Evolutionary conservation across 2,797 vertebrate species (phyloP).

Genomic region (Pseudocheirus occidentalis): DNA sequence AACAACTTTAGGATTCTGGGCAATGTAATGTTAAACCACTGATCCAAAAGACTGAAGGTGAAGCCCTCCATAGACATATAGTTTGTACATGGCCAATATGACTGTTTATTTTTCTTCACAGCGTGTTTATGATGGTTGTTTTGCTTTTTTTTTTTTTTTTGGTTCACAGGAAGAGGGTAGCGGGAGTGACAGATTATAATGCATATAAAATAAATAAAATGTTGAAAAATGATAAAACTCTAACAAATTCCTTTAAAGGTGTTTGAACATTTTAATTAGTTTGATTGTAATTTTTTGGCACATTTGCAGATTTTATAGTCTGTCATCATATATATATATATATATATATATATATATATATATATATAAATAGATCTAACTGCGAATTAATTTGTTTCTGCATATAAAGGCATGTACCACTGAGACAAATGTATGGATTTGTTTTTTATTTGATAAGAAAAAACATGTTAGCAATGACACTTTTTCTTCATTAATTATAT

Average conservation of each 20-base stretch:
- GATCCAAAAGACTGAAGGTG: not conserved
- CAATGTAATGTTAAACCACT: not conserved
- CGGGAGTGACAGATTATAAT: not conserved
- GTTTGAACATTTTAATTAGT: not conserved
- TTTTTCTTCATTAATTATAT: slow-evolving; percentile 44
- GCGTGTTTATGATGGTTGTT: not conserved
- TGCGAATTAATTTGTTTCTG: not conserved
- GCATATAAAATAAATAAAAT: not conserved
- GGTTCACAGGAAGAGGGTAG: not conserved
- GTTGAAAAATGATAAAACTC: not conserved
- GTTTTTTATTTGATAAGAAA: slow-evolving; percentile 67
- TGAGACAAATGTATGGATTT: slow-evolving; percentile 47
- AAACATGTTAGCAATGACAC: slow-evolving; percentile 52
- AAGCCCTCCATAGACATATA: not conserved
- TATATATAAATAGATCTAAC: not conserved
- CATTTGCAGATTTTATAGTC: not conserved
- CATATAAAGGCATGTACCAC: slow-evolving; percentile 17
- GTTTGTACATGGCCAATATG: not conserved
- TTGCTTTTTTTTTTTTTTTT: not conserved
- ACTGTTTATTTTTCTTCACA: not conserved
- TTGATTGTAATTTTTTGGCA: not conserved
- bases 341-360: no score
- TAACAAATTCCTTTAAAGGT: not conserved
- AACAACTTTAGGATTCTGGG: not conserved
- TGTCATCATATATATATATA: not conserved